Evolutionary conservation across 2,113 vertebrate genomes (phyloP).

Genomic region (Triplophysa tibetana): DNA sequence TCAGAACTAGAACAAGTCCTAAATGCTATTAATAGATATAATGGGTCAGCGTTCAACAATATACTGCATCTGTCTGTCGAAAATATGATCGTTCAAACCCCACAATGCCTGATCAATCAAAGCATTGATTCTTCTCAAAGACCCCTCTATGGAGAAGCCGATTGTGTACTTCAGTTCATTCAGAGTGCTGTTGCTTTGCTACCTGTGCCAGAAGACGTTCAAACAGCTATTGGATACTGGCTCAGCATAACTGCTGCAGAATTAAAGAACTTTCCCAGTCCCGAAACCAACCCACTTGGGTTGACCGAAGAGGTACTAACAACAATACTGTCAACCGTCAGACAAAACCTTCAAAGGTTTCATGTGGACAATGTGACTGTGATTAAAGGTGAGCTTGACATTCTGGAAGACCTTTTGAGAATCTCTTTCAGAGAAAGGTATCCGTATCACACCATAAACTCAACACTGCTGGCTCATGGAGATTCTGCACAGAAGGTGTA

Average conservation of each 20-base stretch:
- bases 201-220: constrained; percentile 47
- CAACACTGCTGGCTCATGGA: constrained; percentile 47
- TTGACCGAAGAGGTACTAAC: constrained; percentile 48
- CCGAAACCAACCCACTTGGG: constrained; percentile 41
- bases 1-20: constrained; percentile 58
- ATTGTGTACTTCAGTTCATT: constrained; percentile 62
- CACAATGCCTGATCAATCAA: constrained; percentile 61
- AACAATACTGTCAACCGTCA: constrained; percentile 59
- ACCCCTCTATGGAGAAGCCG: constrained; percentile 7
- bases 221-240: constrained; percentile 48
- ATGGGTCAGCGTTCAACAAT: constrained; percentile 47
- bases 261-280: constrained; percentile 41
- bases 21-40: constrained; percentile 30
- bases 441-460: constrained; percentile 55
- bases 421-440: constrained; percentile 45
- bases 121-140: not conserved
- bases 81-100: constrained; percentile 50
- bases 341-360: constrained; percentile 60
- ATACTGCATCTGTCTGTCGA: constrained; percentile 53
- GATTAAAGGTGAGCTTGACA: constrained; percentile 64
- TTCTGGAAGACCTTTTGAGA: constrained; percentile 66
- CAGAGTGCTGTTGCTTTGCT: constrained; percentile 56
- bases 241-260: constrained; percentile 56
- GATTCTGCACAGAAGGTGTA: constrained; percentile 52
- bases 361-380: constrained; percentile 51